phyloP scores from a whole-genome alignment of 2,888 invertebrate genomes.

The Frankliniella fusca region DNA sequence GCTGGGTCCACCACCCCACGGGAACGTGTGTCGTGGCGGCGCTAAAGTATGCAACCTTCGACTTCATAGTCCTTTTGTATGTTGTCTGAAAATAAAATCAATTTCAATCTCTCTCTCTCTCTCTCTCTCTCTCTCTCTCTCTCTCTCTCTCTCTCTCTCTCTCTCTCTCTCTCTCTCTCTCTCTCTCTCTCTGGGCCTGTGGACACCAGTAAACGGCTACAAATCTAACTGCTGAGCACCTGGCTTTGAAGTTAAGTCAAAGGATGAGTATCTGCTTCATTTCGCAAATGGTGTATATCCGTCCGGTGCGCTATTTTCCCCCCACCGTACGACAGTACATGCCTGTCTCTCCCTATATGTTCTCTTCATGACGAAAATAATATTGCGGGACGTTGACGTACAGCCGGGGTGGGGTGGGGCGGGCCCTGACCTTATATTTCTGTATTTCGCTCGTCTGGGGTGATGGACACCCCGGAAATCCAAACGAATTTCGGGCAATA shows the following conservation, averaged over 20 bases:
- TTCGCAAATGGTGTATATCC: not conserved
- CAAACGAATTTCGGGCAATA: conserved; percentile 11
- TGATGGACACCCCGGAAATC: conserved; percentile 17
- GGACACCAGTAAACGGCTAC: no score
- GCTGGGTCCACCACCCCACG: not conserved
- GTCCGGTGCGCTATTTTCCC: not conserved
- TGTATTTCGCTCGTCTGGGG: not conserved
- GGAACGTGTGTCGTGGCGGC: not conserved
- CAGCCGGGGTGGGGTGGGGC: no score
- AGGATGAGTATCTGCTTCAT: not conserved
- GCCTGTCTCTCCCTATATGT: not conserved
- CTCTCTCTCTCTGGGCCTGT: no score
- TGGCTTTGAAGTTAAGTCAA: not conserved
- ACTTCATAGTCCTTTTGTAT: no score
- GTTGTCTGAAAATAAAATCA: no score
- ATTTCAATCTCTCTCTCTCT: not conserved
- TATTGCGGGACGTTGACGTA: not conserved
- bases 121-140: no score
- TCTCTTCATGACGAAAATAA: conserved; percentile 2
- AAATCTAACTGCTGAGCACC: not conserved
- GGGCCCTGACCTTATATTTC: not conserved
- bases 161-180: no score
- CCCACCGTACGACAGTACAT: not conserved
- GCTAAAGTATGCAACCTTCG: not conserved
- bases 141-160: no score